Base-by-base conservation (phyloP, 1,140 invertebrate genomes). In the Cydia pomonella region DNA sequence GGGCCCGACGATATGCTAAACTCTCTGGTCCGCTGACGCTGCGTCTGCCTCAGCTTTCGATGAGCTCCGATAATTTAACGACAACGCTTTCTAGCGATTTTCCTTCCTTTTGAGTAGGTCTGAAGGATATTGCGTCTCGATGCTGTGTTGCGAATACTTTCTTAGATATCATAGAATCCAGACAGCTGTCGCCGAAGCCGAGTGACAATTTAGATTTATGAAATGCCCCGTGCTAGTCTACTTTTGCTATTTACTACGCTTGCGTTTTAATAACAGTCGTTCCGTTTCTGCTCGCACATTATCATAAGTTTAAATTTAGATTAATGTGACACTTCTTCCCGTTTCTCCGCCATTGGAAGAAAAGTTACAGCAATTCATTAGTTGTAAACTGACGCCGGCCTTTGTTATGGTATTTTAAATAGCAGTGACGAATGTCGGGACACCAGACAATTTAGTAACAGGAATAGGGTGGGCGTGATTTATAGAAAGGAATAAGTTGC, bases 1-100 rank as follows among this genome's bases (percentile, higher is more conserved):
- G 81, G 83, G 82, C 84, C 78, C 81, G 80, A 82, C 82, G 85
- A 88, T 91, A 92, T 91, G 89, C 87, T 87, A 92, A 91, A 87
- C 73, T 50, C 27, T 76, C 78, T 25, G 18, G 38, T 13, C 77
- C 85, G 90, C 90, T 92, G 90, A 91, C 88, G 84, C 81, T 75
- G 89, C 89, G 88, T 91, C 88, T 91, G 82, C 82, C 80, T 76
- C 73, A 76, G 76, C 79, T 29, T 74, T 75, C 85, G 82, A 86
- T 85, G 81, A 79, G 76, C 85, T 81, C 80, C 83, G 84, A 91
- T 91, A 85, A 91, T 91, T 90, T 91, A 85, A 88, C 86, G 85
- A 89, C 87, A 85, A 82, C 77, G 81, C 80, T 82, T 78, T 79
- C 71, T 64, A 79, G 75, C 81, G 81, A 85, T 85, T 82, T 81